Percentiles rank a stretch among this genome's conserved stretches.
phyloP scores from a whole-genome alignment of 2,888 invertebrate species.

The Griposia aprilina region DNA sequence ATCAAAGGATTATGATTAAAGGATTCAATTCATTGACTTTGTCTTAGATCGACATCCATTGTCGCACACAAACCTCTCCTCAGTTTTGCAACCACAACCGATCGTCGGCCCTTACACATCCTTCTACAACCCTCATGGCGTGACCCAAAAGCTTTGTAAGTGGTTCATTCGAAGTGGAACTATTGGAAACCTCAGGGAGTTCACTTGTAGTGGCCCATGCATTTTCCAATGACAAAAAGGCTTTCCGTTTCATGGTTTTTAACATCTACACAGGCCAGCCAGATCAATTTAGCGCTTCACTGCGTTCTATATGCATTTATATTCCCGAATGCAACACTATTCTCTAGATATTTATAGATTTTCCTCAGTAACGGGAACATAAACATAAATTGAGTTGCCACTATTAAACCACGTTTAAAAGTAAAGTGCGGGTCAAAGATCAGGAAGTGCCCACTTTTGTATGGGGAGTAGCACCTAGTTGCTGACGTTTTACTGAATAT shows the following conservation, averaged over 20 bases:
- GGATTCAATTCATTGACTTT: background rate
- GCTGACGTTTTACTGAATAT: background rate
- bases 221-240: background rate
- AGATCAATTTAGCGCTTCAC: background rate
- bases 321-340: constrained; percentile 11
- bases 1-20: background rate
- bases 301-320: constrained; percentile 15
- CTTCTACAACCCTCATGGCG: background rate
- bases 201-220: background rate
- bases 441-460: background rate
- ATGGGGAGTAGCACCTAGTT: background rate
- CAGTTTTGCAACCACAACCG: background rate
- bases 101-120: background rate
- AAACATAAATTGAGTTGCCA: constrained; percentile 33
- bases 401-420: constrained; percentile 22
- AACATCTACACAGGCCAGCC: background rate
- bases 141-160: background rate
- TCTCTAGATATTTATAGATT: constrained; percentile 8
- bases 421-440: constrained; percentile 20
- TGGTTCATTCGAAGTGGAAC: background rate
- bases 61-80: background rate
- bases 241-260: background rate
- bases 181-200: background rate
- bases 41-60: background rate
- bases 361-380: background rate